Conservation (phyloP, 1,140 invertebrate species). For the Drosophila saltans region DNA sequence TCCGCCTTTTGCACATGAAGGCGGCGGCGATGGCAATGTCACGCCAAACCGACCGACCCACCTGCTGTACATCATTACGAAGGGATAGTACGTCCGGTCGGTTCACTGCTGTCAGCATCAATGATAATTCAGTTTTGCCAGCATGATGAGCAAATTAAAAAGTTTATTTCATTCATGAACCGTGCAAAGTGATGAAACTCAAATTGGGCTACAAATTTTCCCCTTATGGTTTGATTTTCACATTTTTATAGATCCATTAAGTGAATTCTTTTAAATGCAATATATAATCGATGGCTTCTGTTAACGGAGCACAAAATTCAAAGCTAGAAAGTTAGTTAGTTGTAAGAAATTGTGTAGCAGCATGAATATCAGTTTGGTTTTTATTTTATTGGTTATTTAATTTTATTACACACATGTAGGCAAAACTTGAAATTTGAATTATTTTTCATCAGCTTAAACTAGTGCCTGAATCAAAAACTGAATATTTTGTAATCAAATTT, state of each 20-base stretch:
- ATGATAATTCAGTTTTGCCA: constrained; percentile 61
- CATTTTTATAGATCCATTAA: constrained; percentile 21
- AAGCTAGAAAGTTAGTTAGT: too few species aligned
- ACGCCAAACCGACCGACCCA: not conserved
- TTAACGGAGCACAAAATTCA: not conserved
- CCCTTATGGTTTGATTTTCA: constrained; percentile 43
- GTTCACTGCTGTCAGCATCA: constrained; percentile 27
- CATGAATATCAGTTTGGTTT: too few species aligned
- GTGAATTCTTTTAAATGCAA: not conserved
- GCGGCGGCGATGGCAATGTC: constrained; percentile 20
- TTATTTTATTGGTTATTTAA: too few species aligned
- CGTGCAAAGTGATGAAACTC: constrained; percentile 20
- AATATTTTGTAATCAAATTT: too few species aligned
- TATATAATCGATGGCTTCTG: not conserved
- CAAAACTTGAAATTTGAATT: too few species aligned
- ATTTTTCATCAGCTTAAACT: too few species aligned
- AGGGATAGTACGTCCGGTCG: constrained; percentile 23
- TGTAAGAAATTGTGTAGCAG: too few species aligned
- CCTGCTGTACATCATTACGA: constrained; percentile 12
- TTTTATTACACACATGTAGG: too few species aligned
- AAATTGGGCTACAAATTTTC: constrained; percentile 47
- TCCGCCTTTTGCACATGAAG: constrained; percentile 52
- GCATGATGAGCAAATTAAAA: constrained; percentile 63
- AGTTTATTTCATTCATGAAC: constrained; percentile 49
- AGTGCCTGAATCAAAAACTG: too few species aligned